phyloP scores from a whole-genome alignment of 2,888 invertebrate genomes.

The Dasypogon diadema region DNA sequence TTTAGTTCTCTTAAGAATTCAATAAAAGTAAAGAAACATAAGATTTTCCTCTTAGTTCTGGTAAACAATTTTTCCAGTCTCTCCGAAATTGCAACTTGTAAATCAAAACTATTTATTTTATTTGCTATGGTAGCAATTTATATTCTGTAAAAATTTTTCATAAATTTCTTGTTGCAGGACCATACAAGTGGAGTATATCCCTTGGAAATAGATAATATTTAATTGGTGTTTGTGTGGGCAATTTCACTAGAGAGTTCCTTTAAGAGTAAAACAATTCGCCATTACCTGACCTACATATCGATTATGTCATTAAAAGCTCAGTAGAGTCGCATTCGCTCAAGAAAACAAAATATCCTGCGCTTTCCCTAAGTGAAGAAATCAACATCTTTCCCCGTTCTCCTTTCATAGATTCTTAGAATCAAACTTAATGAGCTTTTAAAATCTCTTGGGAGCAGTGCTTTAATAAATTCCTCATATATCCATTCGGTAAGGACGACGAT shows the following conservation, averaged over 20 bases:
- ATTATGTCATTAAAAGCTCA: constrained; percentile 36
- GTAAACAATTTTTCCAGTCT: no score
- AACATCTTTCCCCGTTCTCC: constrained; percentile 11
- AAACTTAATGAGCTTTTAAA: constrained; percentile 46
- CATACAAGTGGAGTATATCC: not conserved
- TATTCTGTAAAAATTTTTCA: no score
- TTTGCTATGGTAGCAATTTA: no score
- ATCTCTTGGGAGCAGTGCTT: constrained; percentile 23
- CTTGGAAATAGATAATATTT: not conserved
- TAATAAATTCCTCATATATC: constrained; percentile 14
- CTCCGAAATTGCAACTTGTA: no score
- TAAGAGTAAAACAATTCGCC: not conserved
- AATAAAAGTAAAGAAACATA: no score
- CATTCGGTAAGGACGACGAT: not conserved
- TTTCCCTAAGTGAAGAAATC: constrained; percentile 1
- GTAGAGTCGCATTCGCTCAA: not conserved
- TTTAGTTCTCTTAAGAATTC: no score
- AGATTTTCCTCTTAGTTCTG: no score
- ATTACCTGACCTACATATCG: constrained; percentile 34
- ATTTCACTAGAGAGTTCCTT: not conserved
- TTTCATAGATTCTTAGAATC: constrained; percentile 18
- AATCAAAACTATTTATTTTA: no score
- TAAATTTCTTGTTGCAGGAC: no score
- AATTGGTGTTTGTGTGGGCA: constrained; percentile 6
- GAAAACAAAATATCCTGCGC: constrained; percentile 11